Conservation (phyloP, 2,797 vertebrate genomes). For the Anabacerthia variegaticeps region DNA sequence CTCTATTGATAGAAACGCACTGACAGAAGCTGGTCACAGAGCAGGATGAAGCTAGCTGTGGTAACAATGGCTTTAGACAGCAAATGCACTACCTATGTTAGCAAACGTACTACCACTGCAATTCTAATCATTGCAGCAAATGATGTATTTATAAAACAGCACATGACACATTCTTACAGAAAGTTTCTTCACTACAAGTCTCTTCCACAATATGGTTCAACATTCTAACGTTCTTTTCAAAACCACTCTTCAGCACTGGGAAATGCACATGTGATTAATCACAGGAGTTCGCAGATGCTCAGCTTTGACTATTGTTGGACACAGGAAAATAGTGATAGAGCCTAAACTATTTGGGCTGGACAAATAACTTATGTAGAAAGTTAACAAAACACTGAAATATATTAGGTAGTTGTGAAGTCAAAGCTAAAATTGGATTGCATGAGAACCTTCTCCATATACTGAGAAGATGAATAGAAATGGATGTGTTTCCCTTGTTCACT, state of each 20-base stretch:
- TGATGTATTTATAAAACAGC: constrained; percentile 40
- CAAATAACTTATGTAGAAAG: not conserved
- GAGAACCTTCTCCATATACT: not conserved
- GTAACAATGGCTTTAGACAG: not conserved
- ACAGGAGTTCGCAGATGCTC: not conserved
- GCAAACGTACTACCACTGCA: not conserved
- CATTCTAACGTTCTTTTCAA: not conserved
- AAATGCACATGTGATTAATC: not conserved
- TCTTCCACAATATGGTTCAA: constrained; percentile 3
- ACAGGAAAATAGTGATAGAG: not conserved
- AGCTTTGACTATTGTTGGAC: not conserved
- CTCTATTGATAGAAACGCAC: not conserved
- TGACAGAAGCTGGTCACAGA: not conserved
- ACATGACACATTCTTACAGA: constrained; percentile 11
- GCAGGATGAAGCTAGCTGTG: not conserved
- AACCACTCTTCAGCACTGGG: not conserved
- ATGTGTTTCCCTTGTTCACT: not conserved
- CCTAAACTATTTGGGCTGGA: not conserved
- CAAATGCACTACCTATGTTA: not conserved
- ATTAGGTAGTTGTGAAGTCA: not conserved
- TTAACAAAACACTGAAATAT: constrained; percentile 35
- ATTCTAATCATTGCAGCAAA: constrained; percentile 47
- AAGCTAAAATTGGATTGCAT: not conserved
- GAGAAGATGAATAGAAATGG: not conserved
- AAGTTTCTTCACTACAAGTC: not conserved